Conservation (phyloP, 2,797 vertebrate species). For the Sebastes hubbsi region DNA sequence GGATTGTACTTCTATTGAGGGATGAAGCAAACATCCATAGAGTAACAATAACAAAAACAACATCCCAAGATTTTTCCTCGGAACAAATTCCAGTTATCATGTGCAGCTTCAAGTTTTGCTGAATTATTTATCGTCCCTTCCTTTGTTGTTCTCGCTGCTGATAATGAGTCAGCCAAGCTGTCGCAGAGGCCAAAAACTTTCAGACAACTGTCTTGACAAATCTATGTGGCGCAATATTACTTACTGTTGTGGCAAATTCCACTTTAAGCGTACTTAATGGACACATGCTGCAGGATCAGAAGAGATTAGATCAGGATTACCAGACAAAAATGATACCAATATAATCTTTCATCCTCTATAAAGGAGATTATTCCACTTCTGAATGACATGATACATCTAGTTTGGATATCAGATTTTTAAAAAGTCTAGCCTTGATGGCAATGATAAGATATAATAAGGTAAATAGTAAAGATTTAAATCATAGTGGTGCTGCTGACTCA, state of each 20-base stretch:
- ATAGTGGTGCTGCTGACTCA: not conserved
- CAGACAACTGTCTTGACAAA: not conserved
- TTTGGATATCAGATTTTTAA: not conserved
- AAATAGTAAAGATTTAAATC: constrained; percentile 2
- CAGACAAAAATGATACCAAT: not conserved
- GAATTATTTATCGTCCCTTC: constrained; percentile 35
- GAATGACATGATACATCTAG: not conserved
- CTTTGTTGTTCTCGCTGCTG: constrained; percentile 1
- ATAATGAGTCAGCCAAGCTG: constrained; percentile 1
- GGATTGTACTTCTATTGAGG: not conserved
- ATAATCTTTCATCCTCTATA: not conserved
- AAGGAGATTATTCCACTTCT: not conserved
- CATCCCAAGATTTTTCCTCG: not conserved
- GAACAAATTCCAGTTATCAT: constrained; percentile 2
- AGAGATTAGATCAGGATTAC: constrained; percentile 3
- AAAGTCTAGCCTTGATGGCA: not conserved
- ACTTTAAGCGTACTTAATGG: not conserved
- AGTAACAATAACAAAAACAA: not conserved
- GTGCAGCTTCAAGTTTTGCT: constrained; percentile 6
- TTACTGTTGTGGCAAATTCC: not conserved
- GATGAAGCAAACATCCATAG: not conserved
- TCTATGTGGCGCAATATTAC: not conserved
- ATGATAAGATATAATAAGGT: not conserved
- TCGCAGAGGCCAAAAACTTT: not conserved
- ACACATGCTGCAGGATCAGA: not conserved